phyloP scores from a whole-genome alignment of 2,113 vertebrate genomes.

The Manacus vitellinus region DNA sequence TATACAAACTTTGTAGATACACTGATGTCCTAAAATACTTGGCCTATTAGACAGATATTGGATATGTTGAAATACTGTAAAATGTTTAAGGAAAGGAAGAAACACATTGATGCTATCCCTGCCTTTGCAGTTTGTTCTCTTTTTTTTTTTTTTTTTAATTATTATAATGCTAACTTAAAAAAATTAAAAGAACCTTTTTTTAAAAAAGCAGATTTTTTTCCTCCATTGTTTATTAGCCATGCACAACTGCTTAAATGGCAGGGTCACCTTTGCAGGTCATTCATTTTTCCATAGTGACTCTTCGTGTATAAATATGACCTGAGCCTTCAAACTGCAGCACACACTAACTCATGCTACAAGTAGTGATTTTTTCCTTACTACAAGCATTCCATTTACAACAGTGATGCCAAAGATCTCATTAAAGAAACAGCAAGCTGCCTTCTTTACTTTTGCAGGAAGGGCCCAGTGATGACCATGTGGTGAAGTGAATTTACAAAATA shows the following conservation, averaged over 20 bases:
- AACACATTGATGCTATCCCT: neutral
- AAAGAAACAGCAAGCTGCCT: neutral
- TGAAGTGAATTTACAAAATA: neutral
- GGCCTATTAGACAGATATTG: neutral
- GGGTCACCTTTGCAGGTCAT: neutral
- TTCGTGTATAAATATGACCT: neutral
- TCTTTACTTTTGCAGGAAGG: neutral
- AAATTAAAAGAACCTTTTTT: accelerated
- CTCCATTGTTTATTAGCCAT: neutral
- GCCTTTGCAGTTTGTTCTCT: neutral
- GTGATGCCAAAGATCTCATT: neutral
- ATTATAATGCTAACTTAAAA: neutral
- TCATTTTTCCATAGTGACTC: neutral
- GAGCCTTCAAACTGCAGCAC: neutral
- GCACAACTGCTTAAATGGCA: neutral
- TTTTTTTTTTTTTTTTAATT: neutral
- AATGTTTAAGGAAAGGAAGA: neutral
- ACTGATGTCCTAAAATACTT: neutral
- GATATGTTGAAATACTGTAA: neutral
- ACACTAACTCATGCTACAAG: neutral
- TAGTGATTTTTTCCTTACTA: neutral
- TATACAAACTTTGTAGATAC: neutral
- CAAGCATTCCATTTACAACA: neutral
- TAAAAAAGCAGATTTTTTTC: neutral
- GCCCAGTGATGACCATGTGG: accelerated